Conservation (phyloP, 2,797 vertebrate genomes). For the Tachyglossus aculeatus region DNA sequence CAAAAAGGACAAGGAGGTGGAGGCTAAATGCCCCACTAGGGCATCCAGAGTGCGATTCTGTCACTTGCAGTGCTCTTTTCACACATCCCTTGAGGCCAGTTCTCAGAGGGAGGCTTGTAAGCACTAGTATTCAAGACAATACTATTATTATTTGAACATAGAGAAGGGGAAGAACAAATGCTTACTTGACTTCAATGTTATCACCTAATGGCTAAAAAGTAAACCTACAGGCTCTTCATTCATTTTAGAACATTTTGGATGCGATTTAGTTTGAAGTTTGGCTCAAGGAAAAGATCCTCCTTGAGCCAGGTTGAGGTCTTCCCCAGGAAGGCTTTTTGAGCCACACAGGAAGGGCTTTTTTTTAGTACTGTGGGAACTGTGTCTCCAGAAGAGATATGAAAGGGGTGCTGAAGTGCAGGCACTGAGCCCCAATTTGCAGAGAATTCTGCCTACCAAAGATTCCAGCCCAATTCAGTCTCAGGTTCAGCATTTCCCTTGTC, state of each 20-base stretch:
- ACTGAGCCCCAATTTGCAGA: not conserved
- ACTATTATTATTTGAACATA: constrained; percentile 15
- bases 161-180: not conserved
- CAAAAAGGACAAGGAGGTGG: too few relatives aligned
- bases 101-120: too few relatives aligned
- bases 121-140: too few relatives aligned
- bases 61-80: constrained; percentile 13
- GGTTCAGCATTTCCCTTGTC: not conserved
- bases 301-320: too few relatives aligned
- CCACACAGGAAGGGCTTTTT: not conserved
- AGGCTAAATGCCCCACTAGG: too few relatives aligned
- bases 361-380: not conserved
- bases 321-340: too few relatives aligned
- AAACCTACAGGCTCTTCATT: not conserved
- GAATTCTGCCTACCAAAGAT: not conserved
- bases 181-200: not conserved
- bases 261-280: constrained; percentile 7
- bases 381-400: not conserved
- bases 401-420: too few relatives aligned
- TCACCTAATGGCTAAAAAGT: not conserved
- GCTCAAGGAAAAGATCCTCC: not conserved
- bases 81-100: too few relatives aligned
- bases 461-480: too few relatives aligned
- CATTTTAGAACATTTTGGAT: constrained; percentile 3
- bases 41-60: too few relatives aligned